Percentiles rank a stretch among this genome's conserved stretches.
These are phyloP conservation scores for Serranus cabrilla DNA, from an alignment of 2,797 vertebrate species.

Conservation along the genomic window DNA sequence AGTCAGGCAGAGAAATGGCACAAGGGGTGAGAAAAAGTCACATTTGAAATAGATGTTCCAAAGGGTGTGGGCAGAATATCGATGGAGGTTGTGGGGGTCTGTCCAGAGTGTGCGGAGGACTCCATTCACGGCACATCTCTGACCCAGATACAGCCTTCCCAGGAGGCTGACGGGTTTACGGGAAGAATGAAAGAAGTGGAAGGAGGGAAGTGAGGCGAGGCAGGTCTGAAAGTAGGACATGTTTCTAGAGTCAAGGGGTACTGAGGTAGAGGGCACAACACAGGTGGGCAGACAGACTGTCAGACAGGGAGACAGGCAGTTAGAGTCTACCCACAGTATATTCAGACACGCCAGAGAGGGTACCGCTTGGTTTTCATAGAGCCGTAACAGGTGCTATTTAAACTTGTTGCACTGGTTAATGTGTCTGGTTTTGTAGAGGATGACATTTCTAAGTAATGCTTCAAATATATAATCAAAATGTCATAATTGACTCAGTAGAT, in stretches of 20 bases:
- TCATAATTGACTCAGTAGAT: not conserved
- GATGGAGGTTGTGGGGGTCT: conserved; percentile 60
- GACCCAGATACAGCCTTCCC: conserved; percentile 84
- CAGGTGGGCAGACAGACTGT: conserved; percentile 46
- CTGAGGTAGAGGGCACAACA: conserved; percentile 51
- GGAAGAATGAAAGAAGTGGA: conserved; percentile 74
- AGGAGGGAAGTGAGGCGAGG: conserved; percentile 62
- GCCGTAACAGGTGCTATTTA: conserved; percentile 27
- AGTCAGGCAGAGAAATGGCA: conserved; percentile 78
- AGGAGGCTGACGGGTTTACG: conserved; percentile 69
- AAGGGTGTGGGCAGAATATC: conserved; percentile 72
- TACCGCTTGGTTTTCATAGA: not conserved
- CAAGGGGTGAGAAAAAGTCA: conserved; percentile 73
- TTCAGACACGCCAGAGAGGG: conserved; percentile 4
- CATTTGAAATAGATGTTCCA: conserved; percentile 68
- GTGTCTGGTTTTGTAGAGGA: not conserved
- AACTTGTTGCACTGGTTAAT: conserved; percentile 6
- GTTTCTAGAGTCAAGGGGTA: conserved; percentile 74
- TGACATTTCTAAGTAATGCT: not conserved
- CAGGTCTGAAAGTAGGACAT: conserved; percentile 77
- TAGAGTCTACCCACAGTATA: conserved; percentile 12
- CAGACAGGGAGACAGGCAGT: conserved; percentile 26
- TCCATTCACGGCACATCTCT: conserved; percentile 81
- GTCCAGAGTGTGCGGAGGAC: conserved; percentile 72
- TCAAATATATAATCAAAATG: not conserved